Evolutionary conservation across 2,113 vertebrate species (phyloP), one percentile per base, ranked within the genome.

Genomic region (Rhizomys pruinosus): DNA sequence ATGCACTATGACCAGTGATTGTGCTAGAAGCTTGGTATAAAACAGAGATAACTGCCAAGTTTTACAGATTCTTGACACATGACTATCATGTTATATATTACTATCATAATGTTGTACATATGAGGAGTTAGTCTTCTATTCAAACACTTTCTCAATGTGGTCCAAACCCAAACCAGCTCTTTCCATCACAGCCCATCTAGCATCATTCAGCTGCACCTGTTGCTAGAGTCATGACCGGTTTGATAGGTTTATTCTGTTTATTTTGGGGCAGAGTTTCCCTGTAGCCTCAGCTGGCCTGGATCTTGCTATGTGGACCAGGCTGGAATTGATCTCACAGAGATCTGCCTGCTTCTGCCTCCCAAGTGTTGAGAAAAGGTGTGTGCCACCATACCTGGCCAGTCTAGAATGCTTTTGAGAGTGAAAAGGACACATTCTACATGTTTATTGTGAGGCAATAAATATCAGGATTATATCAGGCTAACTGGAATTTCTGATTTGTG

Each of bases 121-220:
- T 39, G 44, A 89, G 55, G 34, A 72, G 69, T 63, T 79, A 37
- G 3, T 74, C 34, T 78, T 87, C 93, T 92, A 88, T 86, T 88
- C 16, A 86, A 87, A 25, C 25, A 47, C 20, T 92, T 74, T 9
- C 15, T 32, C 39, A 88, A 42, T 37, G 57, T 3, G 44, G 13
- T 79, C 29, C 61, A 85, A 87, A 69, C 47, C 63, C 77, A 39
- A 66, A 42, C 81, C 1, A 39, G 11, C 42, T 81, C 47, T 86
- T 93, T 25, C 37, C 16, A 22, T 91, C 11, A 47, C 42, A 91
- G 1, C 37, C 71, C 64, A 80, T 66, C 47, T 55, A 17, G 0
- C 22, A 5, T 37, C 34, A 77, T 79, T 66, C 27, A 71, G 2
- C 95, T 63, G 17, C 32, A 66, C 5, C 20, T 25, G 8, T 42